Base-by-base conservation (phyloP, 2,888 invertebrate species). In the Pachliopta kotzebuea region DNA sequence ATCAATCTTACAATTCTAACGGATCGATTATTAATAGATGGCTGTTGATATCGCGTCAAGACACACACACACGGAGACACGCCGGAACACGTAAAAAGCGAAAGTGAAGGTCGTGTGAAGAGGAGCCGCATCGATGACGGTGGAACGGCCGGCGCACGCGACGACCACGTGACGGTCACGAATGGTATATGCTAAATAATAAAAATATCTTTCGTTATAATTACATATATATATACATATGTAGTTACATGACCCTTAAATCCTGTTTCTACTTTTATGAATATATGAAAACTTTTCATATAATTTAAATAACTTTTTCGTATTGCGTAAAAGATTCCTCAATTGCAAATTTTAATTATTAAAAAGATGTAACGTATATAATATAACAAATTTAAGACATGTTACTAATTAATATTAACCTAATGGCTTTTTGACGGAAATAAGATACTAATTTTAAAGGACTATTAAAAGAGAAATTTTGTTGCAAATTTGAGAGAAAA, bases 31-130 rank as follows among this genome's bases (percentile, higher is more conserved):
- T 63, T 63, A 63, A 63, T 62, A 50, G 24, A 29, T 31, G 42
- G 49, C 37, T 42, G 24, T 45, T 24, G 61, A 60, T 60, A 56
- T 55, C 20, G 42, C n/a, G 61, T 56, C 62, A 56, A 49, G n/a
- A 63, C 29, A 23, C 37, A 57, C 49, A 59, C 52, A 58, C 62
- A 37, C 52, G 24, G 29, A 56, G 45, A 58, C 49, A 59, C 62
- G 52, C 52, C 42, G 67, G 68, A 67, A 67, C 70, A 52, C 56
- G 56, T 65, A 65, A 73, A 77, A 77, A 78, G 77, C 77, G 78
- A 80, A 80, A 80, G 80, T 77, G 77, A 80, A 80, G 80, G 78
- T 77, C 79, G 74, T 67, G 56, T 67, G 74, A 72, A 75, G 76
- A 74, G 70, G 74, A 74, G 70, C 68, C 68, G 69, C 66, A 67